These are phyloP conservation scores for Choristoneura rosaceana DNA, from an alignment of 2,888 invertebrate species.

Conservation along the genomic window DNA sequence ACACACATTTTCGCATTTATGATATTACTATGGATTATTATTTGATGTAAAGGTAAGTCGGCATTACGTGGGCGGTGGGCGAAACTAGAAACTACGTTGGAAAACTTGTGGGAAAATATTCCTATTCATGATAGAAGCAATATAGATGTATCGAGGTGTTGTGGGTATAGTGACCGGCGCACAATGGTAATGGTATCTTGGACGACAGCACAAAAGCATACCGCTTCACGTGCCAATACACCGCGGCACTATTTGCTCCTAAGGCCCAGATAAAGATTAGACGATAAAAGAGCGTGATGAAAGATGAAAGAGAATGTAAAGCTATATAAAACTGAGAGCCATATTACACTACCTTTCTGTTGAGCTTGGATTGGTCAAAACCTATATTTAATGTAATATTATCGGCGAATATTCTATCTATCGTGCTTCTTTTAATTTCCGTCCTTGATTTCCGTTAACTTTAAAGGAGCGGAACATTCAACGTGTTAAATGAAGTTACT, in stretches of 20 bases:
- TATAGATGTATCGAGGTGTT: background rate
- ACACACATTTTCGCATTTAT: too few relatives aligned
- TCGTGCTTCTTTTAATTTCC: too few relatives aligned
- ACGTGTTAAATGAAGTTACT: too few relatives aligned
- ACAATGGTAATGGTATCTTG: constrained; percentile 22
- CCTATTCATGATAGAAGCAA: constrained; percentile 3
- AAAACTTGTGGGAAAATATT: background rate
- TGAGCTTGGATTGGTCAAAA: background rate
- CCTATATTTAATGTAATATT: background rate
- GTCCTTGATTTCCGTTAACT: too few relatives aligned
- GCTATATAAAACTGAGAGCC: background rate
- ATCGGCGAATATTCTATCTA: background rate
- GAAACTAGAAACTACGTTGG: background rate
- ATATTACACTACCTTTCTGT: background rate
- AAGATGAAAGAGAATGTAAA: background rate
- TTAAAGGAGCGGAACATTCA: too few relatives aligned
- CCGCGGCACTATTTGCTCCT: constrained; percentile 5
- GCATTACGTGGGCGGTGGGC: background rate
- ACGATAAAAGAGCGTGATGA: background rate
- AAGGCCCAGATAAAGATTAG: constrained; percentile 16
- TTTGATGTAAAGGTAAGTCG: background rate
- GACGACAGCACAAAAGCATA: constrained; percentile 19
- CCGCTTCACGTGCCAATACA: constrained; percentile 9
- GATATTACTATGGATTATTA: too few relatives aligned
- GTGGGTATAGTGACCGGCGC: background rate